Percentiles rank a stretch among this genome's conserved stretches.
Conservation (phyloP, 2,888 invertebrate species). For the Hoplodrina ambigua region DNA sequence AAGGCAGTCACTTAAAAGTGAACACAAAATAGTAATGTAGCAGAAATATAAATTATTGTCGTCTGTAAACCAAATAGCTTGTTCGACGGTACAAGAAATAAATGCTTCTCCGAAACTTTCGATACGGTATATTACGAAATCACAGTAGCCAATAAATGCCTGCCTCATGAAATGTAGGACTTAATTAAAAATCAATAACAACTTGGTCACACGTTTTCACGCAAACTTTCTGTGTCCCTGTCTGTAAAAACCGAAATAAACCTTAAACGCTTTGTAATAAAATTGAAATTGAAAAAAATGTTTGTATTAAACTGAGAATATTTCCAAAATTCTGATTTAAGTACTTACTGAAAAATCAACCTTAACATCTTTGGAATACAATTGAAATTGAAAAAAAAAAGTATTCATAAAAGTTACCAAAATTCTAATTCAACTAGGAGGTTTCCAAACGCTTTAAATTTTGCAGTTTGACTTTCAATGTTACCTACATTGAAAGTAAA, state of each 20-base stretch:
- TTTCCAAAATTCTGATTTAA: conserved; percentile 2
- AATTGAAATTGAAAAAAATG: background rate
- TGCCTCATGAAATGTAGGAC: conserved; percentile 31
- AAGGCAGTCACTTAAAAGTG: too few relatives aligned
- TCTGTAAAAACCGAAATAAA: conserved; percentile 14
- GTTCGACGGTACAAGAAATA: background rate
- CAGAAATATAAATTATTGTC: too few relatives aligned
- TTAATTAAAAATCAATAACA: conserved; percentile 58
- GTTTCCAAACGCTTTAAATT: too few relatives aligned
- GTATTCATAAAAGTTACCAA: too few relatives aligned
- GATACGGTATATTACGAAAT: conserved; percentile 3
- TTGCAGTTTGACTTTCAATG: too few relatives aligned
- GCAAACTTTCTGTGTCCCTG: conserved; percentile 17
- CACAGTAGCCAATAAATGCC: conserved; percentile 30
- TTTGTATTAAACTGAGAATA: background rate
- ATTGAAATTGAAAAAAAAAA: too few relatives aligned
- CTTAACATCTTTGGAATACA: too few relatives aligned
- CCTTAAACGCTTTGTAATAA: conserved; percentile 7
- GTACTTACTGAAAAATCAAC: too few relatives aligned
- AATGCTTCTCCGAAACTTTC: background rate
- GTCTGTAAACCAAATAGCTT: too few relatives aligned
- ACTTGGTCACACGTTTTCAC: conserved; percentile 45
- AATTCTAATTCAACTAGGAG: too few relatives aligned
- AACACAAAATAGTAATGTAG: too few relatives aligned
- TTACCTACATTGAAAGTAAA: too few relatives aligned